Conservation (phyloP, 2,797 vertebrate species). For the Arrhamphus sclerolepis region DNA sequence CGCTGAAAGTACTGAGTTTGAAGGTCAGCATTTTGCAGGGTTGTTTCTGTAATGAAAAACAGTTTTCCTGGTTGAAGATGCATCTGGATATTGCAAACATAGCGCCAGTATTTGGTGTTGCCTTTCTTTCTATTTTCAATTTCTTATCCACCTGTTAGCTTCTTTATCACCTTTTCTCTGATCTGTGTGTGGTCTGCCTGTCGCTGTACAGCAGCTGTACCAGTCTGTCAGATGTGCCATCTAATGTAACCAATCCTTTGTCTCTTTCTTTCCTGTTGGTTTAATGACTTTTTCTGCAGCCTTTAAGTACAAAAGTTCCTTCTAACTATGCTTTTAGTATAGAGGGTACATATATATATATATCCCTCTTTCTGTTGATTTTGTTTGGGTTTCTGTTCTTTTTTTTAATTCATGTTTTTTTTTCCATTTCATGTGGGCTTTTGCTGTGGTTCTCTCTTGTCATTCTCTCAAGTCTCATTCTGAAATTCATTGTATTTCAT, state of each 20-base stretch:
- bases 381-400: conserved; percentile 30
- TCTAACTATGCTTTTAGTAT: conserved; percentile 39
- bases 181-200: conserved; percentile 27
- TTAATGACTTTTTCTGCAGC: conserved; percentile 22
- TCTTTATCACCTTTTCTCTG: conserved; percentile 31
- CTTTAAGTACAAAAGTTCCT: conserved; percentile 13
- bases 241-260: conserved; percentile 26
- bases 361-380: conserved; percentile 19
- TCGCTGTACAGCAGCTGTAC: conserved; percentile 25
- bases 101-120: conserved; percentile 30
- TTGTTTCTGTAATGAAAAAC: not conserved
- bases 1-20: not conserved
- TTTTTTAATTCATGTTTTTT: conserved; percentile 18
- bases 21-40: not conserved
- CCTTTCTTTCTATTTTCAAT: conserved; percentile 57
- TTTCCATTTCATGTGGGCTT: conserved; percentile 50
- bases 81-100: conserved; percentile 37
- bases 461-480: conserved; percentile 61
- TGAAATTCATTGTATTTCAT: conserved; percentile 92
- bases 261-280: conserved; percentile 16
- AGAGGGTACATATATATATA: conserved; percentile 12
- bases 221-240: conserved; percentile 21
- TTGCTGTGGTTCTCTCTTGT: conserved; percentile 55
- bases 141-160: conserved; percentile 31
- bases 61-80: conserved; percentile 47